Conservation (phyloP, 2,797 vertebrate species). For the Onychomys arenicola region DNA sequence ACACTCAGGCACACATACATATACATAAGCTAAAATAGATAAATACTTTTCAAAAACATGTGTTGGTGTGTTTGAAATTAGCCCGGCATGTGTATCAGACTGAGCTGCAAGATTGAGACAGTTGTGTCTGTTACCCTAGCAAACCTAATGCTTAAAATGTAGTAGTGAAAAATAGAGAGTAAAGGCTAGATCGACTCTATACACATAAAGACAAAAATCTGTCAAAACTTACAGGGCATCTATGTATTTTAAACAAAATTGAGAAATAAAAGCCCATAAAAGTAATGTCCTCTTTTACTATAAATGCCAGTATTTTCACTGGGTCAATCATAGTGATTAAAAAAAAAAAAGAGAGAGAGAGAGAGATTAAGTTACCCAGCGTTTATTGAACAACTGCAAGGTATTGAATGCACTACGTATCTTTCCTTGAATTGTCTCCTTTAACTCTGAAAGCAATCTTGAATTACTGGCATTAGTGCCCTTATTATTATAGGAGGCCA, state of each 20-base stretch:
- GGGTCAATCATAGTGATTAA: conserved; percentile 2
- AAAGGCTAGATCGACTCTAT: not conserved
- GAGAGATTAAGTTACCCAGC: not conserved
- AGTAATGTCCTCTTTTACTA: conserved; percentile 6
- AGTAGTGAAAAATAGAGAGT: conserved; percentile 2
- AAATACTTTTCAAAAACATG: not conserved
- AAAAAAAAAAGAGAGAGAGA: no score
- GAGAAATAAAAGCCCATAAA: not conserved
- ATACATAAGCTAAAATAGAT: not conserved
- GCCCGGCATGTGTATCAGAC: not conserved
- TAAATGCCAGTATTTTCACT: conserved; percentile 16
- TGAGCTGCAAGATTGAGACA: not conserved
- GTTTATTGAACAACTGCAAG: not conserved
- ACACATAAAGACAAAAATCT: not conserved
- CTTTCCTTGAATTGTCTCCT: conserved; percentile 10
- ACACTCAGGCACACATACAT: not conserved
- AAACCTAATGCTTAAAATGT: not conserved
- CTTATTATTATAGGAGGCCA: not conserved
- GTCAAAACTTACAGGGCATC: not conserved
- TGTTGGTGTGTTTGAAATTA: not conserved
- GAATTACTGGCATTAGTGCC: not conserved
- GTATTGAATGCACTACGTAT: not conserved
- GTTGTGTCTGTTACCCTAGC: not conserved
- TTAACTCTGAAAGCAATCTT: not conserved
- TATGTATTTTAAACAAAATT: not conserved